Evolutionary conservation across 2,113 vertebrate genomes (phyloP).

Genomic region (Daboia siamensis): DNA sequence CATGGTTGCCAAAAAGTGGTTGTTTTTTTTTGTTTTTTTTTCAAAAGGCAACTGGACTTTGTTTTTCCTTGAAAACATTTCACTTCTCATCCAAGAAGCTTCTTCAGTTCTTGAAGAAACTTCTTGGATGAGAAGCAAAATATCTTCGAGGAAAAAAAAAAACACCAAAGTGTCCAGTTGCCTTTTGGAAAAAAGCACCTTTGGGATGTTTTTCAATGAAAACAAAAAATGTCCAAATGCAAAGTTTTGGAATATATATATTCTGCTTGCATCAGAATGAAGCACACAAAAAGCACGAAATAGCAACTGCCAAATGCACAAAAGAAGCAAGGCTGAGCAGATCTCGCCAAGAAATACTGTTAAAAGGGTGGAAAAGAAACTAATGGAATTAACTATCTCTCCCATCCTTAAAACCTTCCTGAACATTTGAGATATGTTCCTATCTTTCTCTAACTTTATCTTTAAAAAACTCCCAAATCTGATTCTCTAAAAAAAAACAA

Average conservation of each 20-base stretch:
- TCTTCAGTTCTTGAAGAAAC: too few species aligned
- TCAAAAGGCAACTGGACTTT: too few species aligned
- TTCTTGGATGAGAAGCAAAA: too few species aligned
- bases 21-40: too few species aligned
- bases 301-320: neutral
- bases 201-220: too few species aligned
- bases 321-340: neutral
- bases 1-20: too few species aligned
- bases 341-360: neutral
- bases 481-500: neutral
- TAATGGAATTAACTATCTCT: neutral
- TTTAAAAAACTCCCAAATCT: neutral
- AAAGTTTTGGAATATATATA: neutral
- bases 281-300: neutral
- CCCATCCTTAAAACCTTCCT: neutral
- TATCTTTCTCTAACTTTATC: neutral
- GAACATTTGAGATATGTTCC: neutral
- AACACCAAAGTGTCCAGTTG: too few species aligned
- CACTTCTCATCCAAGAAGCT: too few species aligned
- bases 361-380: neutral
- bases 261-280: neutral
- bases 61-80: too few species aligned
- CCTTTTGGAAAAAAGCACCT: too few species aligned
- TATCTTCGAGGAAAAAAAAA: too few species aligned
- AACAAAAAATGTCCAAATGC: neutral